Evolutionary conservation across 2,888 invertebrate species (phyloP), one percentile per base, ranked within the genome.

Genomic region (Dendrolimus houi): DNA sequence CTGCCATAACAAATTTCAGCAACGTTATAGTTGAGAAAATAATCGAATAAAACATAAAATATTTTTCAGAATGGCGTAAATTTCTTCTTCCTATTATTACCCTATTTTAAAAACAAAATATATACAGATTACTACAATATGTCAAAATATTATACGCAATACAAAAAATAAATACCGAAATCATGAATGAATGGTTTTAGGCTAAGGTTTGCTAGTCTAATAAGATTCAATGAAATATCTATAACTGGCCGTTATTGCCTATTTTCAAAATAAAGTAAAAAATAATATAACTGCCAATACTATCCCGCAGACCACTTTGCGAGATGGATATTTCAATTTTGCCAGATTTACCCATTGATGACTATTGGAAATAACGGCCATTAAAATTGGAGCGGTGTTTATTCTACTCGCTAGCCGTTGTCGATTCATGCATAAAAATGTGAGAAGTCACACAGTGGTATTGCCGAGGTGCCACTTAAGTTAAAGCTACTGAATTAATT

Each of bases 361-460:
- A 74, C 66, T 70, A 71, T 66, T 74, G 87, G 87, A 83, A 89
- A 88, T 90, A 90, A 88, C 89, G 89, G 89, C 88, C 88, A 87
- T 79, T 68, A 66, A 72, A 63, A 63, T 71, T 12, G 47, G 73
- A 79, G 68, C 72, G 73, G 72, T 75, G 75, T 77, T 74, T 77
- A 64, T 68, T 75, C 85, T 85, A 85, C 74, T 73, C 72, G 67
- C 75, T 83, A 85, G 87, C 87, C 87, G 83, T 84, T 77, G 68
- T 74, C 70, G 70, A 73, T 64, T 68, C 86, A 87, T 88, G 88
- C 87, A 87, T 70, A 74, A 71, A 73, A 74, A 72, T 63, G 79
- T 83, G 79, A 76, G 63, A 62, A 70, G 66, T 70, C 67, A 60
- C 59, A 67, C 54, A 64, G 77, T 80, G 76, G 74, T 74, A 65